These are phyloP conservation scores for Etheostoma spectabile DNA, from an alignment of 2,113 vertebrate genomes.

Conservation along the genomic window DNA sequence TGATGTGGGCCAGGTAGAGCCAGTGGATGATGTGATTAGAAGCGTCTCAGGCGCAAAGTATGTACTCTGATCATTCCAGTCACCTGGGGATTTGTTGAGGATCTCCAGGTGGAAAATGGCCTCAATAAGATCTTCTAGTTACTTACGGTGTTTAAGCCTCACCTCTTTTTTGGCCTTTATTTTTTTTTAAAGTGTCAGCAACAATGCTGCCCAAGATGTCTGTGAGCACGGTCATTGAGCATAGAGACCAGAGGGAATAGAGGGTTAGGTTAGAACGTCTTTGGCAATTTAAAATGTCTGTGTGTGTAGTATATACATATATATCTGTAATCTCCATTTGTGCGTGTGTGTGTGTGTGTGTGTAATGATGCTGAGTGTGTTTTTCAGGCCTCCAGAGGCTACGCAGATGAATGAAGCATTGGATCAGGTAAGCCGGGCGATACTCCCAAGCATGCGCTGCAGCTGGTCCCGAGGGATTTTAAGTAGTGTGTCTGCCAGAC, in stretches of 20 bases:
- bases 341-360: neutral
- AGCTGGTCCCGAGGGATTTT: constrained; percentile 73
- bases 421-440: constrained; percentile 78
- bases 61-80: constrained; percentile 54
- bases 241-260: constrained; percentile 16
- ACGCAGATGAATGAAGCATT: constrained; percentile 75
- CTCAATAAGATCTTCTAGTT: constrained; percentile 53
- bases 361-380: constrained; percentile 33
- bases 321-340: constrained; percentile 32
- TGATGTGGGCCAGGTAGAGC: constrained; percentile 64
- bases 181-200: constrained; percentile 31
- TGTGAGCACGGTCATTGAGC: neutral
- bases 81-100: constrained; percentile 71
- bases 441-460: constrained; percentile 74
- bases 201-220: constrained; percentile 15
- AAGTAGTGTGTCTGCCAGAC: constrained; percentile 61
- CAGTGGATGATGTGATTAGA: constrained; percentile 74
- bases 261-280: neutral
- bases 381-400: constrained; percentile 67
- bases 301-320: neutral
- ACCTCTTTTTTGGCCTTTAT: constrained; percentile 2
- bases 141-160: constrained; percentile 27
- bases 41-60: constrained; percentile 49
- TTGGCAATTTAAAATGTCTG: constrained; percentile 22
- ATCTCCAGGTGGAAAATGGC: constrained; percentile 48